Percentiles rank a stretch among this genome's conserved stretches.
Evolutionary conservation across 2,888 invertebrate genomes (phyloP).

Genomic region (Crocallis elinguaria): DNA sequence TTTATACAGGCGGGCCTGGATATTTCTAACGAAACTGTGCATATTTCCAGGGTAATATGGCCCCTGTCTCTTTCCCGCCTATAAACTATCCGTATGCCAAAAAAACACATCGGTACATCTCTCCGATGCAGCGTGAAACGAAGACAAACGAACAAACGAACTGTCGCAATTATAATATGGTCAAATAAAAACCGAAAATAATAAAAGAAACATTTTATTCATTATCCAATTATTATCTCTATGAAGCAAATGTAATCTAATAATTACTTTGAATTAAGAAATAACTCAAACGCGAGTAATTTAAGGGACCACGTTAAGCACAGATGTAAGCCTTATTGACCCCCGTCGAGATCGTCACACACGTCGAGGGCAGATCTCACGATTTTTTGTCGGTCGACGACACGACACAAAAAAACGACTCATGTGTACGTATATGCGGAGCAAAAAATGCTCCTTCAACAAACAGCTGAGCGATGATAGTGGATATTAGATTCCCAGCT

Average conservation of each 20-base stretch:
- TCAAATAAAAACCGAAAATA: no score
- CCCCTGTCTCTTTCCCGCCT: no score
- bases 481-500: constrained; percentile 19
- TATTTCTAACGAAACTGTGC: no score
- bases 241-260: background rate
- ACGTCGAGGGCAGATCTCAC: constrained; percentile 55
- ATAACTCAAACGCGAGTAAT: constrained; percentile 4
- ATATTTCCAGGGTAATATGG: no score
- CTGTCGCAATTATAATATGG: no score
- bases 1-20: no score
- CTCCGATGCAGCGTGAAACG: no score
- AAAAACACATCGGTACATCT: no score
- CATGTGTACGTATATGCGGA: constrained; percentile 55
- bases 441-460: constrained; percentile 62
- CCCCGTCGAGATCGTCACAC: constrained; percentile 72
- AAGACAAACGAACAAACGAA: no score
- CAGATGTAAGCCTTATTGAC: constrained; percentile 52
- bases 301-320: constrained; percentile 26
- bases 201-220: no score
- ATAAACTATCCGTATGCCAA: no score
- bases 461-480: constrained; percentile 74
- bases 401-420: constrained; percentile 58
- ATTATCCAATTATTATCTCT: no score
- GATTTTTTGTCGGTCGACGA: constrained; percentile 65
- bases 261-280: background rate